phyloP scores from a whole-genome alignment of 2,113 vertebrate species.

The Mandrillus leucophaeus region DNA sequence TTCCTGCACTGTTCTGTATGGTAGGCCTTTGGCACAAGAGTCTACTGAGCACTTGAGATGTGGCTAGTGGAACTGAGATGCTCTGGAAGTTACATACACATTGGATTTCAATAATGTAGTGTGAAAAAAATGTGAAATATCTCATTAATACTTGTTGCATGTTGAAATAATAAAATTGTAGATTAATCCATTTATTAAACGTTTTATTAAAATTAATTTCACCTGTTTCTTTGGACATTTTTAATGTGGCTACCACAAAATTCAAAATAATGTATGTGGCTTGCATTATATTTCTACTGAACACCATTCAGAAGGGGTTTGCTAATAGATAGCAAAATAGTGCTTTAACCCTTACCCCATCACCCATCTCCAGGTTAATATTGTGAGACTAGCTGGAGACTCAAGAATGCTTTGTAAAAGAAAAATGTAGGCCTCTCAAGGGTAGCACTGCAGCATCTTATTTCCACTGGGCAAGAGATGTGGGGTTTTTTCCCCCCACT shows the following conservation, averaged over 20 bases:
- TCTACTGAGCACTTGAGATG: not conserved
- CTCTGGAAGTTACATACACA: not conserved
- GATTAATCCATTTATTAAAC: not conserved
- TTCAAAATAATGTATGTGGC: not conserved
- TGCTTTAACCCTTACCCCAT: not conserved
- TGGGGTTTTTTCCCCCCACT: not conserved
- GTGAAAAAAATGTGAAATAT: not conserved
- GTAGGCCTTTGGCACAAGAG: not conserved
- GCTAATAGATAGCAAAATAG: not conserved
- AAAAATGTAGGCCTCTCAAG: not conserved
- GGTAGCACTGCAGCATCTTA: not conserved
- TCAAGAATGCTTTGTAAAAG: not conserved
- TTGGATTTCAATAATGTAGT: not conserved
- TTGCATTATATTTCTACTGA: not conserved
- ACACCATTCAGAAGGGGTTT: not conserved
- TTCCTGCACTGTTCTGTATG: accelerated
- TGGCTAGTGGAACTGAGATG: not conserved
- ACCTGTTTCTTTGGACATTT: not conserved
- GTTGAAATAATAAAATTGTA: not conserved
- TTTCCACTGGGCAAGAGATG: not conserved
- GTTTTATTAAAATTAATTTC: not conserved
- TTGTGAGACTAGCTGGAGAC: not conserved
- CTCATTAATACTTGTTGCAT: not conserved
- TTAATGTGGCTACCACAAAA: not conserved
- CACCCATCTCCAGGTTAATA: not conserved